Conservation (phyloP, 1,140 invertebrate genomes). For the Macrobrachium nipponense region DNA sequence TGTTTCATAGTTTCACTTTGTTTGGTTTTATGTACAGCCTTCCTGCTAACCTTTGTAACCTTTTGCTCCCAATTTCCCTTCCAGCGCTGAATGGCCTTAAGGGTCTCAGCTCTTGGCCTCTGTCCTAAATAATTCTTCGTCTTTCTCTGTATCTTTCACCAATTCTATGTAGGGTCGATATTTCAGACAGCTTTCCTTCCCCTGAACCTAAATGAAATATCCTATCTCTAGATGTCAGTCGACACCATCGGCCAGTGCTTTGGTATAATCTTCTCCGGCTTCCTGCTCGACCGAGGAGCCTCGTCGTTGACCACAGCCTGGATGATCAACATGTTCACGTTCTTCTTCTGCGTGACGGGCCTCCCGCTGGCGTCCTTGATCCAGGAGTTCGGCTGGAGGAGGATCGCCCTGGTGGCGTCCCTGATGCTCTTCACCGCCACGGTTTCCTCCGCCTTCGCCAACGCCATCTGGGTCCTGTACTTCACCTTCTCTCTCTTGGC, state of each 20-base stretch:
- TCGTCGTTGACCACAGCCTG: slow-evolving; percentile 14
- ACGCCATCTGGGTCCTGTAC: slow-evolving; percentile 15
- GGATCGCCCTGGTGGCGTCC: neutral
- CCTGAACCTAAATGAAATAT: no score
- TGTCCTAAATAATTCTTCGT: no score
- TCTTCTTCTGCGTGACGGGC: slow-evolving; percentile 22
- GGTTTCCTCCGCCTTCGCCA: slow-evolving; percentile 24
- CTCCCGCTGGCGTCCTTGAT: slow-evolving; percentile 4
- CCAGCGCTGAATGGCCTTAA: no score
- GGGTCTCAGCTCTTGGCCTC: no score
- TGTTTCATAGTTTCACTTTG: no score
- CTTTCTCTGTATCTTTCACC: no score
- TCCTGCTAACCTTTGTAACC: no score
- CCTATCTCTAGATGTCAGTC: slow-evolving; percentile 4
- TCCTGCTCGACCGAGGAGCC: neutral
- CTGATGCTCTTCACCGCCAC: slow-evolving; percentile 4
- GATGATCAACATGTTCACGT: slow-evolving; percentile 41
- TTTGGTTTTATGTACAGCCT: no score
- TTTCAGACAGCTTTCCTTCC: no score
- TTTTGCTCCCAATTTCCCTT: no score
- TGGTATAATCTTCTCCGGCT: slow-evolving; percentile 31
- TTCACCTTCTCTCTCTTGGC: slow-evolving; percentile 21
- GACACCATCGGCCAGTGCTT: slow-evolving; percentile 39
- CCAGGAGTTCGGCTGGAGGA: slow-evolving; percentile 25
- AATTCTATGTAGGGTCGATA: no score